phyloP scores from a whole-genome alignment of 37 sponge, comb jelly and placozoan species.

The Axinella damicornis region DNA sequence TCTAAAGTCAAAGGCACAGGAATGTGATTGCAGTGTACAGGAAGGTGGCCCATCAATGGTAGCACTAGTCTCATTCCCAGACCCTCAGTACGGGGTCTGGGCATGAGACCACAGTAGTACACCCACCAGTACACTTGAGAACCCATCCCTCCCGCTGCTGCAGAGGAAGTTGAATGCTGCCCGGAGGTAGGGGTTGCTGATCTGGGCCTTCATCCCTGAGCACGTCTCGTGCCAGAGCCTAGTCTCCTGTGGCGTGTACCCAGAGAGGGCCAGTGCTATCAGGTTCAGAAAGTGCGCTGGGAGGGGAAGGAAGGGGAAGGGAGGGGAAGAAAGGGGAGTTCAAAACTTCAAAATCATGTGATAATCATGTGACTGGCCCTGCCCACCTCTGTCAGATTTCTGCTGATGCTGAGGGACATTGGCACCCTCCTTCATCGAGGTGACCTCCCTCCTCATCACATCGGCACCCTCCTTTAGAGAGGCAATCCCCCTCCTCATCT shows the following conservation, averaged over 20 bases:
- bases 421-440: constrained; percentile 71
- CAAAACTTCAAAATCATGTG: neutral
- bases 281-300: constrained; percentile 57
- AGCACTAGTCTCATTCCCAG: neutral
- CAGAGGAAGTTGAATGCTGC: constrained; percentile 79
- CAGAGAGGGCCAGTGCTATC: constrained; percentile 80
- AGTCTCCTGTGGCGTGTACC: constrained; percentile 58
- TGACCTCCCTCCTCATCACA: constrained; percentile 47
- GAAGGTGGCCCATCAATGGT: neutral
- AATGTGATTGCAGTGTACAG: no score
- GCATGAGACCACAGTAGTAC: neutral
- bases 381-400: constrained; percentile 31
- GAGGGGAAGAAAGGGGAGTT: neutral
- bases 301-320: no score
- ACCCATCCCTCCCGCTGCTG: constrained; percentile 36
- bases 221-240: constrained; percentile 79
- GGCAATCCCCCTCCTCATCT: constrained; percentile 53
- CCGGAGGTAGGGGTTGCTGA: constrained; percentile 74
- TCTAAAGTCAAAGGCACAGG: neutral
- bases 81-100: neutral
- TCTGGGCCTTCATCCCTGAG: constrained; percentile 48
- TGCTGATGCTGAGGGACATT: constrained; percentile 9
- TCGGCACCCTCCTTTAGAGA: constrained; percentile 72
- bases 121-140: constrained; percentile 63
- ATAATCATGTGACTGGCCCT: neutral